Conservation (phyloP, 2,888 invertebrate genomes). For the Trichogramma dendrolimi region DNA sequence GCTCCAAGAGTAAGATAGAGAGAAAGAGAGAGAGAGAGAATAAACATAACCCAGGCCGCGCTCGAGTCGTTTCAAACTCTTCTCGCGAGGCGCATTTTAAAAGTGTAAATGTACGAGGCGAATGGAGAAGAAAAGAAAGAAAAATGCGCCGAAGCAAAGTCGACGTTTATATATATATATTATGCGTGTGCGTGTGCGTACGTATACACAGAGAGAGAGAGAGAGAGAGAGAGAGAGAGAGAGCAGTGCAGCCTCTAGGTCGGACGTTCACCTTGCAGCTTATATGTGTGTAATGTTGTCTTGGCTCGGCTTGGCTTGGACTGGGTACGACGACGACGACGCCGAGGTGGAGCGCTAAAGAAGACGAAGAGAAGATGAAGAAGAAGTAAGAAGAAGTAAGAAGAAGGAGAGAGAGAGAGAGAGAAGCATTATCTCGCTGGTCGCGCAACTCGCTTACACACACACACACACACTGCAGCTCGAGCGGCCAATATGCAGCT, state of each 20-base stretch:
- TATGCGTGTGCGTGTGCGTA: slow-evolving; percentile 6
- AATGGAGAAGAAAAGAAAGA: slow-evolving; percentile 21
- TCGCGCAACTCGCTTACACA: neutral
- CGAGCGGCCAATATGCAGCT: too few species aligned
- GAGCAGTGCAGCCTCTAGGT: slow-evolving; percentile 48
- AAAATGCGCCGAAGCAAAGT: slow-evolving; percentile 11
- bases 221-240: slow-evolving; percentile 14
- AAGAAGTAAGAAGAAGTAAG: slow-evolving; percentile 18
- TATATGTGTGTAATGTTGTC: slow-evolving; percentile 29
- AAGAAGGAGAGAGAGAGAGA: slow-evolving; percentile 21
- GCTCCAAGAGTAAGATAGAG: too few species aligned
- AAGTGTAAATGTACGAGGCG: too few species aligned
- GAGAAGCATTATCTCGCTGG: slow-evolving; percentile 17
- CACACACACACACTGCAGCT: too few species aligned
- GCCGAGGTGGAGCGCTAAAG: slow-evolving; percentile 5
- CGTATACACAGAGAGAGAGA: slow-evolving; percentile 23
- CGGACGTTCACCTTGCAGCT: slow-evolving; percentile 49
- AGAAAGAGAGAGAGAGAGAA: too few species aligned
- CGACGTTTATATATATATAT: neutral
- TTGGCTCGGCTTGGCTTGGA: slow-evolving; percentile 20
- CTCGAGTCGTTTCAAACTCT: too few species aligned
- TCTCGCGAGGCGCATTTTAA: too few species aligned
- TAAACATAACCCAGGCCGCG: too few species aligned
- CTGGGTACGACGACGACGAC: slow-evolving; percentile 12
- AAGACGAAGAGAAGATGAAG: slow-evolving; percentile 15